Base-by-base conservation (phyloP, 2,113 vertebrate genomes). In the Rhipidura dahli region DNA sequence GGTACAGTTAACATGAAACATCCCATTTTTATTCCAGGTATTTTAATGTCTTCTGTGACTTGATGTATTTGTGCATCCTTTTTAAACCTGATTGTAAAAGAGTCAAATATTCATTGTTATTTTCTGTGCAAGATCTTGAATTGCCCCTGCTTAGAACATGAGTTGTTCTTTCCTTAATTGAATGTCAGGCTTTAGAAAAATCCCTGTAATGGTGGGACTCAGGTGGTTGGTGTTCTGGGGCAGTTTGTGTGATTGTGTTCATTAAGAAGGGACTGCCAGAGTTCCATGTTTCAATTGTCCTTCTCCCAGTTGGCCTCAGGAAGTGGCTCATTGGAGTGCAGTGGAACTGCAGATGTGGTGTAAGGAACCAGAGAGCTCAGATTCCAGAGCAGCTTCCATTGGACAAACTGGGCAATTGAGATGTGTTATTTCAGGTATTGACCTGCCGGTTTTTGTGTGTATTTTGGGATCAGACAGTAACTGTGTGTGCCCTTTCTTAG, bases 1-100 rank as follows among this genome's bases (percentile, higher is more conserved):
- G 99, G 99, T 99, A 98, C 92, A 68, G 13, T 95, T 65, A 54
- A 72, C 10, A 26, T 90, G n/a, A 68, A n/a, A 28, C 76, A 51
- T 15, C 27, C 44, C 26, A 2, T 0, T 11, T 53, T 63, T 64
- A 42, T 86, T 86, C 27, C 53, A 71, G 28, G 3, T 71, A 7
- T 53, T 90, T 39, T 30, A 15, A 26, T 51, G 15, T 77, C 23
- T 73, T 47, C 7, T 56, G 20, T 54, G 53, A 30, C 22, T 80
- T 31, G 2, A 3, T 31, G 21, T 80, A 3, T 66, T 64, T 77
- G 22, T 70, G 61, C 13, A 28, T 80, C 21, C 54, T 85, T 90
- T 82, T 70, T 27, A 50, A 73, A 26, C 22, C 37, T 89, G 2
- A 26, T 45, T 64, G 57, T 73, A 71, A 89, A 85, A 50, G 27